Conservation (phyloP, 2,797 vertebrate genomes). For the Sebastes diaconus region DNA sequence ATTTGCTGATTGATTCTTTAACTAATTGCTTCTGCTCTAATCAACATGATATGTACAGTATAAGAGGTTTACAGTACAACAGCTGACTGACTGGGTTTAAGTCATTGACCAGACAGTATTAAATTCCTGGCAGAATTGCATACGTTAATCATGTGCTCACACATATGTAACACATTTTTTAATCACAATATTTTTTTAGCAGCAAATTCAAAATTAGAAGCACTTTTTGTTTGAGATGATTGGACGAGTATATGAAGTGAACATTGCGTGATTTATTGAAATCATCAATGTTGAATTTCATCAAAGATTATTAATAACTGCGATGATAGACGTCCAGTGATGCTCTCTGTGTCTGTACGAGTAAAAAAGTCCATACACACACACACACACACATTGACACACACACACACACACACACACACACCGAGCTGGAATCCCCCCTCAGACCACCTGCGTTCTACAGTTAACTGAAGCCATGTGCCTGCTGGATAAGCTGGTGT, state of each 20-base stretch:
- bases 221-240: not conserved
- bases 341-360: slow-evolving; percentile 7
- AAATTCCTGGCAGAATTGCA: not conserved
- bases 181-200: not conserved
- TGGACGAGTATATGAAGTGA: not conserved
- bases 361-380: slow-evolving; percentile 21
- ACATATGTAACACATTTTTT: not conserved
- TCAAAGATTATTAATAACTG: not conserved
- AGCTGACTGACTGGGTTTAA: not conserved
- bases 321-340: not conserved
- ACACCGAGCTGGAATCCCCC: slow-evolving; percentile 71
- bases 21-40: not conserved
- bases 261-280: not conserved
- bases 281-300: not conserved
- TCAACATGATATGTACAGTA: not conserved
- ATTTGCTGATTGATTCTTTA: not conserved
- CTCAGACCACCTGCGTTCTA: slow-evolving; percentile 75
- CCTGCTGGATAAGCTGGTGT: slow-evolving; percentile 62
- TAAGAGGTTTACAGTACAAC: not conserved
- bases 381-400: not conserved
- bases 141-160: not conserved
- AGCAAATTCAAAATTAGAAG: not conserved
- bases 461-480: slow-evolving; percentile 82
- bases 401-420: slow-evolving; percentile 5
- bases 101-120: not conserved